Conservation (phyloP, 2,113 vertebrate species). For the Ptychochromis oligacanthus region DNA sequence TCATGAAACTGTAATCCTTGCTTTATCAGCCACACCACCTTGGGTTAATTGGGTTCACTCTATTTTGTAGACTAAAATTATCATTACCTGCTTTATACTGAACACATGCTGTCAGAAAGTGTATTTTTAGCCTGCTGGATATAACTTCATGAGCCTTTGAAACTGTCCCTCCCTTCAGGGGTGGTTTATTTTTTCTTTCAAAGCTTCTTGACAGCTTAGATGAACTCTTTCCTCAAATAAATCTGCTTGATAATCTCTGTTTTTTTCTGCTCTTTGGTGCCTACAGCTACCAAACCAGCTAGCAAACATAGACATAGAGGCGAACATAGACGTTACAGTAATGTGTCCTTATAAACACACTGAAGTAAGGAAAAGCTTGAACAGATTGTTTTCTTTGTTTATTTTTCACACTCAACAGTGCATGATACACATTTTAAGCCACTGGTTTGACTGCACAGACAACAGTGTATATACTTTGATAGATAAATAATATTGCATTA, state of each 20-base stretch:
- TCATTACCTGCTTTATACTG: conserved; percentile 22
- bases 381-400: not conserved
- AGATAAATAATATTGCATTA: not conserved
- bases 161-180: conserved; percentile 24
- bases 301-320: not conserved
- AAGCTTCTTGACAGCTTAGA: conserved; percentile 42
- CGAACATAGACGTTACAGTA: not conserved
- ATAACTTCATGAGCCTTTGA: conserved; percentile 37
- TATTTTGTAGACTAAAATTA: conserved; percentile 44
- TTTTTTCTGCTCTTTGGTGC: not conserved
- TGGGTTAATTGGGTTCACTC: conserved; percentile 54
- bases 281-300: not conserved
- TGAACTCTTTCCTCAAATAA: conserved; percentile 39
- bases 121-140: conserved; percentile 49
- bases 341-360: not conserved
- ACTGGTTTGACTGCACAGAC: not conserved
- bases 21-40: conserved; percentile 5
- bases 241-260: conserved; percentile 19
- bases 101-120: conserved; percentile 35
- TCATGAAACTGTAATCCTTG: conserved; percentile 25
- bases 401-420: not conserved
- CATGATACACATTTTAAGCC: not conserved
- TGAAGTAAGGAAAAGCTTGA: not conserved
- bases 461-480: not conserved
- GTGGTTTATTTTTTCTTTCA: conserved; percentile 39